Percentiles rank a stretch among this genome's conserved stretches.
Evolutionary conservation across 2,888 invertebrate species (phyloP).

Genomic region (Tinea trinotella): DNA sequence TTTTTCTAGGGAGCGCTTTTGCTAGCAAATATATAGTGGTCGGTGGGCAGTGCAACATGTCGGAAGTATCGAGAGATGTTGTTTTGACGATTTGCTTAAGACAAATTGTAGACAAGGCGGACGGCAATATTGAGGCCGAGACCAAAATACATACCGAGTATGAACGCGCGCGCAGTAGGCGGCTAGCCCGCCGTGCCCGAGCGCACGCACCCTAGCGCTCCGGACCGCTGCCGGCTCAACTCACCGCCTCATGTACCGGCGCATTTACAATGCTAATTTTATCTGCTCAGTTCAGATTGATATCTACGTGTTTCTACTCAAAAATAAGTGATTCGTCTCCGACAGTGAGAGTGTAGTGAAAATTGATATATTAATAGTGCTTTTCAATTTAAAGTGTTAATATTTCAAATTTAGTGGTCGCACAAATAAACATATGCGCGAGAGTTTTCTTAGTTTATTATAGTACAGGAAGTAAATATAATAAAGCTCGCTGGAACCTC

Average conservation of each 20-base stretch:
- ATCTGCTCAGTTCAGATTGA: constrained; percentile 63
- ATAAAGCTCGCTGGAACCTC: constrained; percentile 32
- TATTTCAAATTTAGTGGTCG: constrained; percentile 1
- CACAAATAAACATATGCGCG: constrained; percentile 32
- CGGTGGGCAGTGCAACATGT: constrained; percentile 30
- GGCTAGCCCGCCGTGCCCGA: constrained; percentile 63
- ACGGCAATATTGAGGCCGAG: constrained; percentile 65
- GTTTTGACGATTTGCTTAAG: constrained; percentile 63
- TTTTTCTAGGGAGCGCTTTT: neutral
- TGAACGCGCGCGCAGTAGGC: constrained; percentile 64
- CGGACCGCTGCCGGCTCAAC: constrained; percentile 48
- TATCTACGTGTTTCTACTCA: constrained; percentile 59
- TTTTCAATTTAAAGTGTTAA: constrained; percentile 27
- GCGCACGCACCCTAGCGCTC: constrained; percentile 56
- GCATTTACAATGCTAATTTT: constrained; percentile 62
- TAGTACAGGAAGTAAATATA: constrained; percentile 47
- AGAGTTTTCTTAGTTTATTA: constrained; percentile 27
- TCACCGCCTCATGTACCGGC: constrained; percentile 47
- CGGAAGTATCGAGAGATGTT: constrained; percentile 47
- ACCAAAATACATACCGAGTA: constrained; percentile 61
- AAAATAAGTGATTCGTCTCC: constrained; percentile 48
- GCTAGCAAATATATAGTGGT: neutral
- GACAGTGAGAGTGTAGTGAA: constrained; percentile 47
- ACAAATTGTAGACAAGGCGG: constrained; percentile 66
- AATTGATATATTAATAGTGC: constrained; percentile 39